These are phyloP conservation scores for Cyclina sinensis DNA, from an alignment of 1,140 invertebrate genomes.

Conservation along the genomic window DNA sequence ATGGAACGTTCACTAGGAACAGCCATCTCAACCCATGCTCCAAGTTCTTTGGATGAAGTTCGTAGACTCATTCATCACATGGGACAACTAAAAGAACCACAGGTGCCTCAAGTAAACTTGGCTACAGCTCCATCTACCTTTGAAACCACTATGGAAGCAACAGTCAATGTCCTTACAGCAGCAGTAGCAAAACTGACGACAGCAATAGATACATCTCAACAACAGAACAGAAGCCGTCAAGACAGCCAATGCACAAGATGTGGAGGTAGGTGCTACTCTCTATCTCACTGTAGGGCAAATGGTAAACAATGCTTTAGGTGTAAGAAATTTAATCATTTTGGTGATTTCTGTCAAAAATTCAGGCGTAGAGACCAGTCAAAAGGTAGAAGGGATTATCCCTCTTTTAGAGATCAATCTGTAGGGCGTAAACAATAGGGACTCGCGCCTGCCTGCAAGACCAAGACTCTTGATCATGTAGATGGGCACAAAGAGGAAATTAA, in stretches of 20 bases:
- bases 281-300: background rate
- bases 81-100: background rate
- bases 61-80: background rate
- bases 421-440: background rate
- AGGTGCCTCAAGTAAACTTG: no score
- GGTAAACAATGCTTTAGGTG: background rate
- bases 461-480: background rate
- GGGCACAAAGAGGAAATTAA: background rate
- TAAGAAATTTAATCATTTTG: constrained; percentile 10
- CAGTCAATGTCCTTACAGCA: background rate
- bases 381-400: background rate
- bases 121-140: background rate
- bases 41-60: background rate
- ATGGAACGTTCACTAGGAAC: background rate
- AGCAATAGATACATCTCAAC: background rate
- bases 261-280: background rate
- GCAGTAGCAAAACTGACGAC: background rate
- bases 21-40: constrained; percentile 12
- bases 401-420: background rate
- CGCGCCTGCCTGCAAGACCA: no score
- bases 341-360: no score
- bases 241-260: background rate
- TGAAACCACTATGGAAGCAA: background rate
- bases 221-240: no score
- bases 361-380: background rate